Conservation (phyloP, 1,140 invertebrate genomes). For the Pteromalus puparum region DNA sequence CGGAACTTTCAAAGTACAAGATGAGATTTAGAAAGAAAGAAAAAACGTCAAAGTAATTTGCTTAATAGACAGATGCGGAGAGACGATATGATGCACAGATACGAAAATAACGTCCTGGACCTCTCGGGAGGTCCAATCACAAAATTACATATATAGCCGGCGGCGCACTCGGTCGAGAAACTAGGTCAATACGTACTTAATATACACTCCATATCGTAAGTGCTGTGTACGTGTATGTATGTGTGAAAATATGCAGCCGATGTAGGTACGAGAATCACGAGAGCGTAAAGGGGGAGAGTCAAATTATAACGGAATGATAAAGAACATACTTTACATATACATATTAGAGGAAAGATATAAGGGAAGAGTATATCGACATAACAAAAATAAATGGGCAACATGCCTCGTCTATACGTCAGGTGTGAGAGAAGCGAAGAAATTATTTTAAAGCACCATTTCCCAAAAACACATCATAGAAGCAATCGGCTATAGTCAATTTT, state of each 20-base stretch:
- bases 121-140: background rate
- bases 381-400: background rate
- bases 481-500: slow-evolving; percentile 74
- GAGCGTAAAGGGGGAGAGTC: background rate
- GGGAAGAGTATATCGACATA: slow-evolving; percentile 22
- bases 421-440: slow-evolving; percentile 47
- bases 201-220: slow-evolving; percentile 62
- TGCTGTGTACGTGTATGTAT: background rate
- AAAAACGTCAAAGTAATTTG: background rate
- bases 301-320: slow-evolving; percentile 16
- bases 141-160: background rate
- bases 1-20: slow-evolving; percentile 13
- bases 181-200: slow-evolving; percentile 63
- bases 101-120: slow-evolving; percentile 12
- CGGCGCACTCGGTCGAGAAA: slow-evolving; percentile 15
- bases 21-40: background rate
- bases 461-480: slow-evolving; percentile 68
- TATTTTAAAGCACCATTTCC: slow-evolving; percentile 60
- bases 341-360: background rate
- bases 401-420: slow-evolving; percentile 20
- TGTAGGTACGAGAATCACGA: background rate
- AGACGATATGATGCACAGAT: background rate
- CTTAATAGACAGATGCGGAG: background rate
- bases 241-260: slow-evolving; percentile 14
- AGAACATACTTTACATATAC: no score